Evolutionary conservation across 2,113 vertebrate species (phyloP).

Genomic region (Polyodon spathula): DNA sequence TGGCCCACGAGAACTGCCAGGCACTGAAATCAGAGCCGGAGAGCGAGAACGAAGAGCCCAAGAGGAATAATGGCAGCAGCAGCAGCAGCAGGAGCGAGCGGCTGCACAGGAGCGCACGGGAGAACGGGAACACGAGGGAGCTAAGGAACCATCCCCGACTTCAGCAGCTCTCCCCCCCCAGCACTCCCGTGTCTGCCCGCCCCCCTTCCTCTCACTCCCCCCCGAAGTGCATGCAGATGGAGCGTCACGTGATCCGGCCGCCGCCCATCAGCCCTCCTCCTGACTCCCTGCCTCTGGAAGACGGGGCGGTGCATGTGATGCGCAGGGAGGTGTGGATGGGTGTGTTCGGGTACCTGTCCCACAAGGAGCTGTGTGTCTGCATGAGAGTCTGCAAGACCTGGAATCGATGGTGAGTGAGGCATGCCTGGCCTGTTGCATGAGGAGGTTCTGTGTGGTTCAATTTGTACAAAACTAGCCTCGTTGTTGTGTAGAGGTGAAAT

Average conservation of each 20-base stretch:
- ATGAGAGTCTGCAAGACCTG: slow-evolving; percentile 95
- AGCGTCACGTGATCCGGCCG: slow-evolving; percentile 87
- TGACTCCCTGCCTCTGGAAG: slow-evolving; percentile 74
- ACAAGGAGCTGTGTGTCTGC: slow-evolving; percentile 85
- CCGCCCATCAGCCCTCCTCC: slow-evolving; percentile 92
- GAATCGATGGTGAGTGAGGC: slow-evolving; percentile 97
- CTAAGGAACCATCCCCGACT: slow-evolving; percentile 68
- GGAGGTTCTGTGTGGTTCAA: no score
- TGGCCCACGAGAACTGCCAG: slow-evolving; percentile 70
- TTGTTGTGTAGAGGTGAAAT: no score
- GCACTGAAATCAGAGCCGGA: slow-evolving; percentile 74
- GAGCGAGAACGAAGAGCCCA: slow-evolving; percentile 70
- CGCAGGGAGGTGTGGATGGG: slow-evolving; percentile 88
- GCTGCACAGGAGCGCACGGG: slow-evolving; percentile 65
- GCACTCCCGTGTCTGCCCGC: slow-evolving; percentile 47
- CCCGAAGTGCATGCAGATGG: slow-evolving; percentile 87
- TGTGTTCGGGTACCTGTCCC: slow-evolving; percentile 83
- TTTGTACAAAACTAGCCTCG: no score
- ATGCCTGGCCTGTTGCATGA: no score
- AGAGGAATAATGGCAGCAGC: slow-evolving; percentile 57
- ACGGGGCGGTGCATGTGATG: slow-evolving; percentile 79
- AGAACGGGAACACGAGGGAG: slow-evolving; percentile 65
- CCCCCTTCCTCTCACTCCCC: slow-evolving; percentile 75
- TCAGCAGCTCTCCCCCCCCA: slow-evolving; percentile 61
- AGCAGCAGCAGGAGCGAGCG: slow-evolving; percentile 60